Conservation (phyloP, 2,113 vertebrate species). For the Malaclemys terrapin region DNA sequence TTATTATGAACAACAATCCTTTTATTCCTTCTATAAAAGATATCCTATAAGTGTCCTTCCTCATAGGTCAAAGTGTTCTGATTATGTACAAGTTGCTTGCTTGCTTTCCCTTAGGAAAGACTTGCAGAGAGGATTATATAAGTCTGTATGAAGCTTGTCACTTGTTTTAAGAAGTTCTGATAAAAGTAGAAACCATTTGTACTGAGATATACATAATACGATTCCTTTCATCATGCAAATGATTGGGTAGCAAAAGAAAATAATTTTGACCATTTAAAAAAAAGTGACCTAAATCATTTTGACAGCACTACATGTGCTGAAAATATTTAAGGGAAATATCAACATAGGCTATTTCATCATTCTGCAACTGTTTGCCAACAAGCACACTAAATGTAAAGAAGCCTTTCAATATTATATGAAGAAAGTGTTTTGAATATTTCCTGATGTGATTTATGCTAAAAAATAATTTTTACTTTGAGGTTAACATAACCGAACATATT, state of each 20-base stretch:
- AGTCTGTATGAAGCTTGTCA: rapidly evolving
- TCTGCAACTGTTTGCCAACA: conserved; percentile 17
- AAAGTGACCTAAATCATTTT: conserved; percentile 33
- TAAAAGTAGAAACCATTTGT: not conserved
- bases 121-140: not conserved
- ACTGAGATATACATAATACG: not conserved
- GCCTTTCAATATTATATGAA: not conserved
- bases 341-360: not conserved
- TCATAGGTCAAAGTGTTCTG: not conserved
- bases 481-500: not conserved
- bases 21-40: not conserved
- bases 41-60: not conserved
- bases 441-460: not conserved
- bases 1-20: not conserved
- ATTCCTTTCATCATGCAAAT: not conserved
- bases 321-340: conserved; percentile 36
- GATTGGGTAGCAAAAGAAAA: not conserved
- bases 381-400: not conserved
- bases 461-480: not conserved
- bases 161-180: not conserved
- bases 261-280: conserved; percentile 20
- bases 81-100: not conserved
- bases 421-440: not conserved
- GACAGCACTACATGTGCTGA: conserved; percentile 18
- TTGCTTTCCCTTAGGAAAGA: not conserved